Base-by-base conservation (phyloP, 2,797 vertebrate genomes). In the Arvicola amphibius region DNA sequence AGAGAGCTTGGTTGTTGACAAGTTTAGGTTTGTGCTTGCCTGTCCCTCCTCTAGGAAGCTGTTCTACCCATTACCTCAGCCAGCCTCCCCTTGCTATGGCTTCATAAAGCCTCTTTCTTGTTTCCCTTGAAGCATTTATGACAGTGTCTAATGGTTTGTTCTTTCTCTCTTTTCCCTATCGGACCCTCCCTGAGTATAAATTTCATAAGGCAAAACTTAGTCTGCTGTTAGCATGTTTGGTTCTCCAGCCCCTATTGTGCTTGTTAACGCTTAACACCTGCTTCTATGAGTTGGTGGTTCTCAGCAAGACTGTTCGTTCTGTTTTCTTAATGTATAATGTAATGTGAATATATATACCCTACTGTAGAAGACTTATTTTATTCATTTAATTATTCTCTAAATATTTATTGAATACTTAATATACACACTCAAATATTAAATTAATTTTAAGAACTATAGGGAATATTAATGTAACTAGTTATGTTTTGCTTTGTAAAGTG, bases 401-500 rank as follows among this genome's bases (percentile, higher is more conserved):
- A 46, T 88, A 83, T 48, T 93, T 80, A 78, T 12, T 84, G 43
- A 92, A 37, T 92, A 63, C 32, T 92, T 91, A 21, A 21, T 65
- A 25, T 78, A 27, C 6, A 46, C 7, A 63, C 23, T 40, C 63
- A 53, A 40, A 90, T 86, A 59, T 25, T 21, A 90, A 95, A 65
- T 78, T 92, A 48, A 84, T 83, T 92, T 88, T 88, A 74, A 89
- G 46, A 51, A 88, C 51, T 67, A 61, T 80, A 91, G 34, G n/a
- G 9, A 88, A 73, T 83, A 92, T 25, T 65, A 76, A 43, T 89
- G 40, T 94, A 84, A 51, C 69, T 8, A 69, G 27, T 85, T 87
- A 78, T 61, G 29, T 87, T 93, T 93, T 95, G 25, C 56, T 93
- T 88, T 93, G 40, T 59, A 67, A 79, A 91, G 27, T 88, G 29